A percentile compares a stretch with the other conserved stretches of the same genome.
phyloP scores from a whole-genome alignment of 2,888 invertebrate species.

The Ceraclea dissimilis region DNA sequence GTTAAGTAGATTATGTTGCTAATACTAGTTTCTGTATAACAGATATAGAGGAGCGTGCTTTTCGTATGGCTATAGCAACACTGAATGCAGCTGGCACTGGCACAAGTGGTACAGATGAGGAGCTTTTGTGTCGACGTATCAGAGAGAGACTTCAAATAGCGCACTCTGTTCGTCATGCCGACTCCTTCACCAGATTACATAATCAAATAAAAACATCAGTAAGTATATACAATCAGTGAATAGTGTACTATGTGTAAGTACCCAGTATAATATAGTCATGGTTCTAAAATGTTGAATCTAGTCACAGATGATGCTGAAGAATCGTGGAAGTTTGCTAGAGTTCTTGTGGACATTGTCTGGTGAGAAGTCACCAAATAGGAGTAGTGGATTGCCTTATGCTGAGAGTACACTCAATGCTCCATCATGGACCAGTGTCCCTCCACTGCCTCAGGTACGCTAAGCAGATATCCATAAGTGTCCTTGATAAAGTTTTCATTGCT shows the following conservation, averaged over 20 bases:
- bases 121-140: slow-evolving; percentile 40
- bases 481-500: not conserved
- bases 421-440: slow-evolving; percentile 1
- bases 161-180: slow-evolving; percentile 36
- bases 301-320: slow-evolving; percentile 50
- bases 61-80: slow-evolving; percentile 17
- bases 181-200: slow-evolving; percentile 44
- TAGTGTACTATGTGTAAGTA: not conserved
- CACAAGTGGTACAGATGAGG: slow-evolving; percentile 35
- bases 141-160: slow-evolving; percentile 34
- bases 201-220: slow-evolving; percentile 42
- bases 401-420: not conserved
- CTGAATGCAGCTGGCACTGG: slow-evolving; percentile 30
- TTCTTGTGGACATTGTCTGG: slow-evolving; percentile 39
- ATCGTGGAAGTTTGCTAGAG: slow-evolving; percentile 51
- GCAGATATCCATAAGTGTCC: not conserved
- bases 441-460: slow-evolving; percentile 5
- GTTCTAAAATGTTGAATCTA: no score
- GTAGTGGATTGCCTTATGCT: slow-evolving; percentile 1
- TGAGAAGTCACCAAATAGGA: slow-evolving; percentile 1
- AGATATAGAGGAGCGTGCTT: slow-evolving; percentile 19
- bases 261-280: no score
- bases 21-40: not conserved
- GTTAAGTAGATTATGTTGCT: not conserved
- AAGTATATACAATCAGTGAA: slow-evolving; percentile 28